Percentiles rank a stretch among this genome's conserved stretches.
These are phyloP conservation scores for Ochotona curzoniae DNA, from an alignment of 2,113 vertebrate genomes.

Conservation along the genomic window DNA sequence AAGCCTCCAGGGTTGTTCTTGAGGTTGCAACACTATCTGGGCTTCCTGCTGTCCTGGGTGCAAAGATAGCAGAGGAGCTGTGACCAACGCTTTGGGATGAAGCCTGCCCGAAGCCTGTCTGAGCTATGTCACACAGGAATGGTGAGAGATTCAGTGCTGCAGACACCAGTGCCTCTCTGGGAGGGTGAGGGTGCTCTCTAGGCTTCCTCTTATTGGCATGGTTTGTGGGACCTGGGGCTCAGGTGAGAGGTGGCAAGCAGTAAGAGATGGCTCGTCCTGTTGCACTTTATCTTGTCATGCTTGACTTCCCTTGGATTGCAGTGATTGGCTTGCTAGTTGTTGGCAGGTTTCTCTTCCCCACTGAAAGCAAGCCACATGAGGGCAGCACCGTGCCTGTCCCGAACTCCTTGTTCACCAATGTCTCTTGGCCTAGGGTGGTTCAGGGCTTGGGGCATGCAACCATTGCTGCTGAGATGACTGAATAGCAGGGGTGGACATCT, in stretches of 20 bases:
- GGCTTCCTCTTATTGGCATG: neutral
- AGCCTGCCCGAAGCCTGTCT: slow-evolving; percentile 63
- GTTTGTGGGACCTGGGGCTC: neutral
- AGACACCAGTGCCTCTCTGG: too few relatives aligned
- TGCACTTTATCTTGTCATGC: neutral
- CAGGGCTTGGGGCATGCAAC: neutral
- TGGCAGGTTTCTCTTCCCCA: neutral
- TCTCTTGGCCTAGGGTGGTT: neutral
- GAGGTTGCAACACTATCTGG: slow-evolving; percentile 12
- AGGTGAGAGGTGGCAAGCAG: neutral
- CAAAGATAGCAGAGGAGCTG: slow-evolving; percentile 61
- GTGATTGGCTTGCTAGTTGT: neutral
- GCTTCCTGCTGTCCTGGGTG: slow-evolving; percentile 22
- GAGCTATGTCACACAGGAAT: slow-evolving; percentile 51
- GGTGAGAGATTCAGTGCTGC: neutral
- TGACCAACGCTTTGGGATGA: slow-evolving; percentile 54
- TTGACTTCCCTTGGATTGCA: neutral
- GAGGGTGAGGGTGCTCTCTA: accelerated
- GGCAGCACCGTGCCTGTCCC: neutral
- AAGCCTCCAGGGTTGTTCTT: slow-evolving; percentile 37
- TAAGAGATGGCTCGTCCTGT: neutral
- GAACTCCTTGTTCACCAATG: accelerated
- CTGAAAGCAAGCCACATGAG: neutral
- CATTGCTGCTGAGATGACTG: neutral
- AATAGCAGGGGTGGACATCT: neutral